Conservation (phyloP, 2,113 vertebrate species). For the Corvus hawaiiensis region DNA sequence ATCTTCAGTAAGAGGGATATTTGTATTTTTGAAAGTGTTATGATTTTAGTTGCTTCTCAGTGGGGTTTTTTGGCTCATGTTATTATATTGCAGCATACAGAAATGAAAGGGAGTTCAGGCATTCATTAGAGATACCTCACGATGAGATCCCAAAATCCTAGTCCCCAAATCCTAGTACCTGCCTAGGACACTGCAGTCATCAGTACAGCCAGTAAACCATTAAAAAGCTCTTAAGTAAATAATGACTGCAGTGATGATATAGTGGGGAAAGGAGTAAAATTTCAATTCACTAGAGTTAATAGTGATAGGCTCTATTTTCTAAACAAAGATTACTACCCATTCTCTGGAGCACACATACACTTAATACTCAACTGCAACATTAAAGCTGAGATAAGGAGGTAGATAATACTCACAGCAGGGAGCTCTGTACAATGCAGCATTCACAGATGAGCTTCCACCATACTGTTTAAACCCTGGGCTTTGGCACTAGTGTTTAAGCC, state of each 20-base stretch:
- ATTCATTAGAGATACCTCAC: not conserved
- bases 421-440: slow-evolving; percentile 8
- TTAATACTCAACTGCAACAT: slow-evolving; percentile 46
- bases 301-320: slow-evolving; percentile 28
- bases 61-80: not conserved
- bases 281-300: slow-evolving; percentile 41
- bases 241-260: not conserved
- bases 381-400: slow-evolving; percentile 59
- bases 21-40: slow-evolving; percentile 50
- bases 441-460: not conserved
- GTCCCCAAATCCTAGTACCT: slow-evolving; percentile 13
- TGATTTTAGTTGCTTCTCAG: slow-evolving; percentile 38
- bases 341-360: slow-evolving; percentile 43
- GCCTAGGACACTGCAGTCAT: not conserved
- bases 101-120: not conserved
- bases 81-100: not conserved
- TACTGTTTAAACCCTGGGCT: not conserved
- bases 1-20: slow-evolving; percentile 28
- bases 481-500: not conserved
- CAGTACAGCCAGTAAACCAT: not conserved
- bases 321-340: slow-evolving; percentile 55
- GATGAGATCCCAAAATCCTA: not conserved
- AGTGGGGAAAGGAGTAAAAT: slow-evolving; percentile 17
- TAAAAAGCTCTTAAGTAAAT: slow-evolving; percentile 56
- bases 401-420: slow-evolving; percentile 58